phyloP scores from a whole-genome alignment of 2,888 invertebrate species.

The Orthosia incerta region DNA sequence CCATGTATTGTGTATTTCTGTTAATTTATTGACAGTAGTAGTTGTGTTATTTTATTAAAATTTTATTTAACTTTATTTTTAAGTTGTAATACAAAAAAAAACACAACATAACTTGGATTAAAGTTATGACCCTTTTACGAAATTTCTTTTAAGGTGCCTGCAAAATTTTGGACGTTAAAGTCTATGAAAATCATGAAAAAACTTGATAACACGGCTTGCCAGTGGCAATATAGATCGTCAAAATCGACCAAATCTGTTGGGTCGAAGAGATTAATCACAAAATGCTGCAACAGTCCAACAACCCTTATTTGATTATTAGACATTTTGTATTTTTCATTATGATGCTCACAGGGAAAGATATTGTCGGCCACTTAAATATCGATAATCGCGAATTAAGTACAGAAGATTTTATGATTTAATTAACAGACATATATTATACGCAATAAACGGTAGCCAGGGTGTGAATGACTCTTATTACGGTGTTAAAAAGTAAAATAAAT shows the following conservation, averaged over 20 bases:
- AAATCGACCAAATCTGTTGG: not conserved
- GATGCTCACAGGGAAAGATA: not conserved
- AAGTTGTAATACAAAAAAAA: not conserved
- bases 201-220: too few relatives aligned
- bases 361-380: not conserved
- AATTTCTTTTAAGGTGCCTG: not conserved
- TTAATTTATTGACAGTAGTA: not conserved
- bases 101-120: too few relatives aligned
- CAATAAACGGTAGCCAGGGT: slow-evolving; percentile 27
- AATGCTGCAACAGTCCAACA: too few relatives aligned
- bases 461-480: slow-evolving; percentile 73
- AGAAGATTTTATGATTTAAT: not conserved
- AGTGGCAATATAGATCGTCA: not conserved
- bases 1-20: slow-evolving; percentile 4
- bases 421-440: slow-evolving; percentile 7
- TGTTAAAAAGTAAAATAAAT: slow-evolving; percentile 74
- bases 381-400: not conserved
- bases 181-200: not conserved
- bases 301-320: too few relatives aligned
- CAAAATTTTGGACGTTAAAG: not conserved
- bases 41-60: not conserved
- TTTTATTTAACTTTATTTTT: not conserved
- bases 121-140: too few relatives aligned
- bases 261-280: too few relatives aligned
- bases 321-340: too few relatives aligned